These are phyloP conservation scores for Sabatieria punctata DNA, from an alignment of 2,888 invertebrate genomes.

Conservation along the genomic window DNA sequence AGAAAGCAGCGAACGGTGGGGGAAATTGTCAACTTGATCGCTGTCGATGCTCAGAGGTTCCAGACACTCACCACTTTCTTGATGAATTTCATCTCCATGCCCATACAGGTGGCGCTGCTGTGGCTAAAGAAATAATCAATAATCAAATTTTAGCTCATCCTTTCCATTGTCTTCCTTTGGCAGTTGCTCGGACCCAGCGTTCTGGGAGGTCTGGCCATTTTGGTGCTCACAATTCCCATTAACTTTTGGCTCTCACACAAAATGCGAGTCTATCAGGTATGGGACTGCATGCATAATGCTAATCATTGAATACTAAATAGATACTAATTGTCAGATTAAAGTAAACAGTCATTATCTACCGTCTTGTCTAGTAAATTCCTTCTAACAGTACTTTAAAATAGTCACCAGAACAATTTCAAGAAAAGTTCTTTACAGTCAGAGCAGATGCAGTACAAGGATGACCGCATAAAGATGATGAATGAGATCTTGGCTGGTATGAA, in stretches of 20 bases:
- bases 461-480: slow-evolving; percentile 77
- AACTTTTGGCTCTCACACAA: slow-evolving; percentile 6
- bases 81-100: too few species aligned
- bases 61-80: slow-evolving; percentile 32
- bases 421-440: too few species aligned
- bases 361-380: too few species aligned
- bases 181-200: slow-evolving; percentile 51
- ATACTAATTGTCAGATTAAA: too few species aligned
- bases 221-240: slow-evolving; percentile 59
- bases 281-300: too few species aligned
- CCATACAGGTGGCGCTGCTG: too few species aligned
- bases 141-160: slow-evolving; percentile 7
- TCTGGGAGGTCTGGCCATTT: slow-evolving; percentile 68
- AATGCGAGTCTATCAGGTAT: neutral
- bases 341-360: too few species aligned
- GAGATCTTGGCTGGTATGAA: slow-evolving; percentile 82
- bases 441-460: slow-evolving; percentile 85
- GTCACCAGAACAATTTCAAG: too few species aligned
- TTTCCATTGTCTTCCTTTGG: slow-evolving; percentile 27
- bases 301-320: too few species aligned
- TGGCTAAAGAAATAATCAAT: too few species aligned
- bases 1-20: slow-evolving; percentile 38
- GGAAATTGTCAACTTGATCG: slow-evolving; percentile 43
- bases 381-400: too few species aligned
- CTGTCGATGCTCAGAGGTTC: slow-evolving; percentile 37